Percentiles rank a stretch among this genome's conserved stretches.
Conservation (phyloP, 2,888 invertebrate genomes). For the Podabrus alpinus region DNA sequence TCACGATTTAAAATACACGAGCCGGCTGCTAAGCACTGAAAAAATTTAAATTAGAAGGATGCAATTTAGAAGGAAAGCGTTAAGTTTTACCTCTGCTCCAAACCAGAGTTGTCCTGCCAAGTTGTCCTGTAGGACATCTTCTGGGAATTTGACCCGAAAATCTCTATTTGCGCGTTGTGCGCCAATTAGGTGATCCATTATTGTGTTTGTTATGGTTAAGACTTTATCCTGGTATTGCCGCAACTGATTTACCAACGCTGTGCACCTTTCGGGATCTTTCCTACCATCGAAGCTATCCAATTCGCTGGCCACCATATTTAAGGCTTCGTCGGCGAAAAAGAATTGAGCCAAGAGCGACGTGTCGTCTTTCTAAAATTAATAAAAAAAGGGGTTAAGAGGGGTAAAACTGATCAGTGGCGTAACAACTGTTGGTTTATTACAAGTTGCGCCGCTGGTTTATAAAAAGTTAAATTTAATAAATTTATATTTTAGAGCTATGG, state of each 20-base stretch:
- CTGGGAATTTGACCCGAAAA: slow-evolving; percentile 97
- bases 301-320: slow-evolving; percentile 94
- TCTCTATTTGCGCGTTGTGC: slow-evolving; percentile 89
- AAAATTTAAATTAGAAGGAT: slow-evolving; percentile 36
- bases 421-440: no score
- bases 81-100: slow-evolving; percentile 85
- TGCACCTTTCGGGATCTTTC: slow-evolving; percentile 96
- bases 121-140: slow-evolving; percentile 97
- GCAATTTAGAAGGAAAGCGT: not conserved
- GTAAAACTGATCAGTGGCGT: no score
- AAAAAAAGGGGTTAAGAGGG: not conserved
- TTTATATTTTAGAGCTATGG: not conserved
- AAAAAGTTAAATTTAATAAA: not conserved
- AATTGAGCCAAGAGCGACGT: slow-evolving; percentile 92
- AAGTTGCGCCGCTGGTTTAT: not conserved
- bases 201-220: slow-evolving; percentile 88
- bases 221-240: slow-evolving; percentile 93
- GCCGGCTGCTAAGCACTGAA: slow-evolving; percentile 93
- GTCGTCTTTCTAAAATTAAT: slow-evolving; percentile 80
- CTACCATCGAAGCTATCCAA: slow-evolving; percentile 99
- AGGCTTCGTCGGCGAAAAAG: slow-evolving; percentile 96
- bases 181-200: slow-evolving; percentile 90
- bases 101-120: slow-evolving; percentile 99
- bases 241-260: slow-evolving; percentile 91
- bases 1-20: slow-evolving; percentile 98